These are phyloP conservation scores for Phaenicophaeus curvirostris DNA, from an alignment of 2,797 vertebrate species.

Conservation along the genomic window DNA sequence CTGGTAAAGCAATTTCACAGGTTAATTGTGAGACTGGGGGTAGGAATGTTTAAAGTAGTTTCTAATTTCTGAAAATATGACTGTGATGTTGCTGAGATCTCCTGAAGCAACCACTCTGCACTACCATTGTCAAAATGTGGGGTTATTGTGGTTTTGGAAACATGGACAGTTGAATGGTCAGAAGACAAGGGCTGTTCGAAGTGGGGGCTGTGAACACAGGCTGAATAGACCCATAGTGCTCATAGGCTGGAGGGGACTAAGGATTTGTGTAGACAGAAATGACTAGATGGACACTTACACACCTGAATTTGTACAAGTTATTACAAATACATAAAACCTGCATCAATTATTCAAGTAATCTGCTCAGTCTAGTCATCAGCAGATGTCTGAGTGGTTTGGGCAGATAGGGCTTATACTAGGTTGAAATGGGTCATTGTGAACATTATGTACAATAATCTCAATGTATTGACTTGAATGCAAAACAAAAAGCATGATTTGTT, in stretches of 20 bases:
- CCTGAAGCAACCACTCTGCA: background rate
- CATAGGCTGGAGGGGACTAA: background rate
- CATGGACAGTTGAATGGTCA: background rate
- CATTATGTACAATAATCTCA: background rate
- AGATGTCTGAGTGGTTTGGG: background rate
- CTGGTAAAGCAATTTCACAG: background rate
- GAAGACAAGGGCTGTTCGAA: background rate
- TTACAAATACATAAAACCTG: background rate
- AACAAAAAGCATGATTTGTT: background rate
- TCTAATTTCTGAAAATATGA: background rate
- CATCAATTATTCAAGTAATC: background rate
- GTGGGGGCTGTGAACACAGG: background rate
- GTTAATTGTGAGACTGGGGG: background rate
- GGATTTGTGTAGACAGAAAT: background rate
- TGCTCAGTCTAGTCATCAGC: background rate
- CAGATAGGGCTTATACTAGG: background rate
- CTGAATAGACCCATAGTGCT: background rate
- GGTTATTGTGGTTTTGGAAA: background rate
- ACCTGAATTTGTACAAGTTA: background rate
- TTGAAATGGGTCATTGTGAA: background rate
- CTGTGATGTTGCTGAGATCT: background rate
- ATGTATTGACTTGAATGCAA: background rate
- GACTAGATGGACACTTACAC: background rate
- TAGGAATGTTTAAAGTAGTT: conserved; percentile 10
- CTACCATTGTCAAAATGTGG: background rate